Evolutionary conservation across 2,888 invertebrate species (phyloP).

Genomic region (Dolichomitus sp.): DNA sequence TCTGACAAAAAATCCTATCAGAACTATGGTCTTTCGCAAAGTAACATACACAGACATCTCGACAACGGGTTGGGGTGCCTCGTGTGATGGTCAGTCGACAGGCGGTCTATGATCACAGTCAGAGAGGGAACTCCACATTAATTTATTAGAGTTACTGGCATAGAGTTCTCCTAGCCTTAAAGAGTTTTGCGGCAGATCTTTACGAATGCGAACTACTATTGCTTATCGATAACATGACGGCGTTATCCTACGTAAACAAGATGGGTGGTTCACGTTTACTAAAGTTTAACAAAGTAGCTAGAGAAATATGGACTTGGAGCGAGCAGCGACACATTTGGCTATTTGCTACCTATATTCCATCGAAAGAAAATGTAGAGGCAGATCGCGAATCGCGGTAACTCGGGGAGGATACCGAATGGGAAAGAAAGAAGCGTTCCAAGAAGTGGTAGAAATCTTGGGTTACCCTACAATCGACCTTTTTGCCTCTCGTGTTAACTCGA

Average conservation of each 20-base stretch:
- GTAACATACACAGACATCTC: conserved; percentile 58
- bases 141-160: conserved; percentile 63
- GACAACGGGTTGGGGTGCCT: conserved; percentile 53
- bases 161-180: conserved; percentile 53
- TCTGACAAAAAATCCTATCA: conserved; percentile 28
- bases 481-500: conserved; percentile 58
- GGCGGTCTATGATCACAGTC: conserved; percentile 43
- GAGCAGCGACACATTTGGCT: conserved; percentile 62
- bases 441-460: conserved; percentile 40
- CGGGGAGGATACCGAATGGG: conserved; percentile 60
- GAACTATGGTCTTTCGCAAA: conserved; percentile 15
- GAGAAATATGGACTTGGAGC: conserved; percentile 68
- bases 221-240: conserved; percentile 64
- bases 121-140: conserved; percentile 55
- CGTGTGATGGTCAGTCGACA: conserved; percentile 27
- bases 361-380: conserved; percentile 66
- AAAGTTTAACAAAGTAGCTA: conserved; percentile 50
- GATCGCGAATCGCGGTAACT: conserved; percentile 68
- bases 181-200: conserved; percentile 52
- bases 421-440: conserved; percentile 33
- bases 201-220: conserved; percentile 55
- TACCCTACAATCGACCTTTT: conserved; percentile 60
- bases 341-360: conserved; percentile 69
- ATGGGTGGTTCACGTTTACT: conserved; percentile 44
- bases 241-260: conserved; percentile 64